These are phyloP conservation scores for Chrysodeixis includens DNA, from an alignment of 2,888 invertebrate species.

Conservation along the genomic window DNA sequence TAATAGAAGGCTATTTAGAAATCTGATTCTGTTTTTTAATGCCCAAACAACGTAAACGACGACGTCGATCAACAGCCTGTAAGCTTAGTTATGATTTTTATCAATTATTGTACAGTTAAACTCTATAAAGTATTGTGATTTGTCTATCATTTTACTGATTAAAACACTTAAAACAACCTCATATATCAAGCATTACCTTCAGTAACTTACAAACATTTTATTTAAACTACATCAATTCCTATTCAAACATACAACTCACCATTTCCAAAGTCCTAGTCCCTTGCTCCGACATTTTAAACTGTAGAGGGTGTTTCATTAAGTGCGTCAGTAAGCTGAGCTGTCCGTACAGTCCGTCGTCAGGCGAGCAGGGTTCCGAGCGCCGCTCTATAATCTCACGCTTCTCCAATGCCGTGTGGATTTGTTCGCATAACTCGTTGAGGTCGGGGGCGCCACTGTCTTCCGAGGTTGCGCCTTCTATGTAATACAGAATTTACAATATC, in stretches of 20 bases:
- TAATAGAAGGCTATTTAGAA: too few relatives aligned
- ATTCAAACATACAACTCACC: slow-evolving; percentile 70
- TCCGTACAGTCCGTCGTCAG: slow-evolving; percentile 97
- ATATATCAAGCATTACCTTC: too few relatives aligned
- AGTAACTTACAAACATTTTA: background rate
- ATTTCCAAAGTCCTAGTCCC: slow-evolving; percentile 92
- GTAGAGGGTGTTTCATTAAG: slow-evolving; percentile 95
- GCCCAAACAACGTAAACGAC: too few relatives aligned
- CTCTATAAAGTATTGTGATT: too few relatives aligned
- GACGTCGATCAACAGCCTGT: too few relatives aligned
- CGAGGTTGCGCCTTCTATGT: slow-evolving; percentile 80
- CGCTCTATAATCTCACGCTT: slow-evolving; percentile 95
- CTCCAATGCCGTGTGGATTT: slow-evolving; percentile 93
- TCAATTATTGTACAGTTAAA: too few relatives aligned
- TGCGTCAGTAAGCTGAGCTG: slow-evolving; percentile 96
- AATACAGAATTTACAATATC: too few relatives aligned
- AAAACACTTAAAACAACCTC: too few relatives aligned
- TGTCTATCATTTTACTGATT: too few relatives aligned
- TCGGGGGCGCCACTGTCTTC: slow-evolving; percentile 86
- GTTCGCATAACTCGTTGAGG: slow-evolving; percentile 92
- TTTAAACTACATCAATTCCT: background rate
- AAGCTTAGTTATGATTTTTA: too few relatives aligned
- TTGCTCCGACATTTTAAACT: slow-evolving; percentile 94
- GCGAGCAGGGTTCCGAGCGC: slow-evolving; percentile 93
- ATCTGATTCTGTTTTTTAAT: too few relatives aligned